These are phyloP conservation scores for Drosophila parthenogenetica DNA, from an alignment of 2,888 invertebrate genomes.

Conservation along the genomic window DNA sequence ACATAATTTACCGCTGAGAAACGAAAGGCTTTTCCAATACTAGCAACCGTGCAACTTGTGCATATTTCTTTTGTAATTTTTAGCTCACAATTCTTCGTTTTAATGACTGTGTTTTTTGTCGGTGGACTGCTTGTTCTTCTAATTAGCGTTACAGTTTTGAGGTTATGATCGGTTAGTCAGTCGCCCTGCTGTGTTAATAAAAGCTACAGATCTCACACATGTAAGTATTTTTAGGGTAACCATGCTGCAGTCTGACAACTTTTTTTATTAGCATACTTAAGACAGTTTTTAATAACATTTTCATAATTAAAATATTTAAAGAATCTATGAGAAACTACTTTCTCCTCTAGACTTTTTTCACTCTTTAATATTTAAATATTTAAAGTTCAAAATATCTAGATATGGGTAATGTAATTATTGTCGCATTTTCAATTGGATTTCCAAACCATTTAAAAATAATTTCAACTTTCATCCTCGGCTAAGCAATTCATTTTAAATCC, in stretches of 20 bases:
- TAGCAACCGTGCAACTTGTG: conserved; percentile 13
- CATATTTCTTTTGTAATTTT: conserved; percentile 18
- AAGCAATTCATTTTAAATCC: conserved; percentile 36
- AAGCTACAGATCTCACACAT: conserved; percentile 60
- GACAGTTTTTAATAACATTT: conserved; percentile 16
- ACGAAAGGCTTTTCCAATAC: conserved; percentile 31
- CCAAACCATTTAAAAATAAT: conserved; percentile 53
- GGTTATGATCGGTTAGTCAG: conserved; percentile 16
- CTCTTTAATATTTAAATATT: background rate
- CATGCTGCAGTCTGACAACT: conserved; percentile 7
- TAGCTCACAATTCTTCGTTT: conserved; percentile 1
- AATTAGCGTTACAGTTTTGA: conserved; percentile 60
- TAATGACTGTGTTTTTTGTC: conserved; percentile 15
- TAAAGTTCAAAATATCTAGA: background rate
- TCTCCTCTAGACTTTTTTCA: background rate
- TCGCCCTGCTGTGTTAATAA: conserved; percentile 58
- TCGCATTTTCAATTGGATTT: conserved; percentile 27
- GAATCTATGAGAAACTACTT: background rate
- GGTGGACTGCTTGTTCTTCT: conserved; percentile 45
- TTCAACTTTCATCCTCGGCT: conserved; percentile 40
- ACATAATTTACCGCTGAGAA: conserved; percentile 4
- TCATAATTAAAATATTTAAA: conserved; percentile 24
- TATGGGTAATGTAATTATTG: background rate
- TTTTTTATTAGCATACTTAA: conserved; percentile 26
- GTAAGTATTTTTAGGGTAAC: conserved; percentile 19